Conservation (phyloP, 2,797 vertebrate genomes). For the Poliocrania exsul region DNA sequence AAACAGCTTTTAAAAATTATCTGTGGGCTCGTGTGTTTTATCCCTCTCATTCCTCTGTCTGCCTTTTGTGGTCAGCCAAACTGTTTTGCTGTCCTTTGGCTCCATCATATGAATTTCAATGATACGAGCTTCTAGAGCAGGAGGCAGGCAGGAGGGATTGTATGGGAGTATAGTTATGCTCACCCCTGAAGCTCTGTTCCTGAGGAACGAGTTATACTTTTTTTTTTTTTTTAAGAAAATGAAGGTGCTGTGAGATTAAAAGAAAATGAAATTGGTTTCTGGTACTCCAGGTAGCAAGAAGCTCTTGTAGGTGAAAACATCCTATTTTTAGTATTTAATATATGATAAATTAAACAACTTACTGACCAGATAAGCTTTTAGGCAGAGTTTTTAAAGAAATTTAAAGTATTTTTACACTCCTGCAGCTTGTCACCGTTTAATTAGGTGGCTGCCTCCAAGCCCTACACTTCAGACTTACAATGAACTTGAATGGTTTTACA, state of each 20-base stretch:
- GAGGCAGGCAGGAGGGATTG: background rate
- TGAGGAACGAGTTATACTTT: fast-evolving
- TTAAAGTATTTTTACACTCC: background rate
- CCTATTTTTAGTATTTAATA: background rate
- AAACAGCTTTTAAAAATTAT: background rate
- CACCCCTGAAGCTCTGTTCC: background rate
- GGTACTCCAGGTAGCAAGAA: background rate
- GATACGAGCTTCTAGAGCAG: background rate
- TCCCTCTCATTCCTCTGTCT: background rate
- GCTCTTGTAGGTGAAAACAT: background rate
- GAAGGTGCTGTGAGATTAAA: background rate
- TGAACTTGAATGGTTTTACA: background rate
- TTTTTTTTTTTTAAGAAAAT: background rate
- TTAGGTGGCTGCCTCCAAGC: background rate
- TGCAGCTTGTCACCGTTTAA: background rate
- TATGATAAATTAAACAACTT: background rate
- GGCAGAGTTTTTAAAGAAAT: background rate
- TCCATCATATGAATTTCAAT: fast-evolving
- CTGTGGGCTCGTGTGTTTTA: background rate
- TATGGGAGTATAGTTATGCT: background rate
- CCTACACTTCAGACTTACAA: background rate
- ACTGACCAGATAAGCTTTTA: background rate
- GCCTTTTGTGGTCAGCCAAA: background rate
- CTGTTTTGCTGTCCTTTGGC: background rate
- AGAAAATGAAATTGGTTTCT: background rate